Conservation (phyloP, 1,140 invertebrate species). For the Plectrocnemia conspersa region DNA sequence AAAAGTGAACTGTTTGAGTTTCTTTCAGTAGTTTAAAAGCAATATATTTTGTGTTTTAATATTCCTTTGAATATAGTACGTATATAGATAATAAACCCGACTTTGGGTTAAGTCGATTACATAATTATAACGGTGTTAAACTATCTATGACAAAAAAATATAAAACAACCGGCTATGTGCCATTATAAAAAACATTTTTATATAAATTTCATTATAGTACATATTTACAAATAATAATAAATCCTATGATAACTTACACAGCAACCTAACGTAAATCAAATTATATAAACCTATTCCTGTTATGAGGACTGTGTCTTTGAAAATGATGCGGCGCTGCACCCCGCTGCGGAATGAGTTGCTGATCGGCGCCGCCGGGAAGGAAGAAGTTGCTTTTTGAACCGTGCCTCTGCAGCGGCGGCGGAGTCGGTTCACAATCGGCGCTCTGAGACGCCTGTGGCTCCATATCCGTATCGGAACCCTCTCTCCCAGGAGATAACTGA, state of each 20-base stretch:
- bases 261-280: too few species aligned
- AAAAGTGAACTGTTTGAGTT: too few species aligned
- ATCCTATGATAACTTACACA: too few species aligned
- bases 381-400: slow-evolving; percentile 92
- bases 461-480: slow-evolving; percentile 73
- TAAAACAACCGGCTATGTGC: neutral
- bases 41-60: too few species aligned
- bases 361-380: slow-evolving; percentile 53
- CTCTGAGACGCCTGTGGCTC: slow-evolving; percentile 82
- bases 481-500: slow-evolving; percentile 74
- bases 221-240: neutral
- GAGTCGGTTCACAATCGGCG: slow-evolving; percentile 89
- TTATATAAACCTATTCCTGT: slow-evolving; percentile 62
- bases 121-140: too few species aligned
- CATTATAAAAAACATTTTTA: neutral
- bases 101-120: too few species aligned
- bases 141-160: too few species aligned
- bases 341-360: slow-evolving; percentile 39
- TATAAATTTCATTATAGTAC: neutral
- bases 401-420: slow-evolving; percentile 79
- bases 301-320: slow-evolving; percentile 68
- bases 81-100: too few species aligned
- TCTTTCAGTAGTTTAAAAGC: too few species aligned
- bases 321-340: slow-evolving; percentile 45
- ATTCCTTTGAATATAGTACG: too few species aligned